Conservation (phyloP, 1,140 invertebrate genomes). For the Adelges cooleyi region DNA sequence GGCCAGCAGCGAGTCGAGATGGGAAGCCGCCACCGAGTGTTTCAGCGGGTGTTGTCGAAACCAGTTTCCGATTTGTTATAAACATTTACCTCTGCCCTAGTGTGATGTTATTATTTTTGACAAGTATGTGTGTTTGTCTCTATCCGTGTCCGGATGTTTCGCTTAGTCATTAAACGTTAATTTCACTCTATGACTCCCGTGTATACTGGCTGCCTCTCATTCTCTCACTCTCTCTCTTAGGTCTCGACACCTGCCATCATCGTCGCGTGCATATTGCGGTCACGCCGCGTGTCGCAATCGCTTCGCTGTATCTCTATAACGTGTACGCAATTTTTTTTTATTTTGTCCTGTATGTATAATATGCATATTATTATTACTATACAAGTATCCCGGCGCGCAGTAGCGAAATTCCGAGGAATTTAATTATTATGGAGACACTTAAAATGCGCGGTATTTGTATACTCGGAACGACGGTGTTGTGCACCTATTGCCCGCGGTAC, state of each 20-base stretch:
- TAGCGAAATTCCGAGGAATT: conserved; percentile 9
- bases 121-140: neutral
- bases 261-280: conserved; percentile 4
- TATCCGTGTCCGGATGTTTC: conserved; percentile 6
- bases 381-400: too few species aligned
- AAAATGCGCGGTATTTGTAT: too few species aligned
- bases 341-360: neutral
- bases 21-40: too few species aligned
- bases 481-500: too few species aligned
- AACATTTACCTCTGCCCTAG: conserved; percentile 11
- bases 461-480: neutral
- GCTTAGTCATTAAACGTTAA: conserved; percentile 25
- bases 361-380: neutral
- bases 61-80: conserved; percentile 19
- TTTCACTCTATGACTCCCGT: neutral
- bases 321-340: conserved; percentile 13
- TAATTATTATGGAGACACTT: too few species aligned
- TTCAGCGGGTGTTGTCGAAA: conserved; percentile 11
- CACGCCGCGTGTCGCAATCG: conserved; percentile 9
- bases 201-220: neutral
- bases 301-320: neutral
- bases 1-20: too few species aligned
- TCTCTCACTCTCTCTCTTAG: neutral
- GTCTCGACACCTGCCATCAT: conserved; percentile 24
- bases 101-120: too few species aligned